A percentile compares a stretch with the other conserved stretches of the same genome.
Conservation (phyloP, 2,113 vertebrate species). For the Leptodactylus fuscus region DNA sequence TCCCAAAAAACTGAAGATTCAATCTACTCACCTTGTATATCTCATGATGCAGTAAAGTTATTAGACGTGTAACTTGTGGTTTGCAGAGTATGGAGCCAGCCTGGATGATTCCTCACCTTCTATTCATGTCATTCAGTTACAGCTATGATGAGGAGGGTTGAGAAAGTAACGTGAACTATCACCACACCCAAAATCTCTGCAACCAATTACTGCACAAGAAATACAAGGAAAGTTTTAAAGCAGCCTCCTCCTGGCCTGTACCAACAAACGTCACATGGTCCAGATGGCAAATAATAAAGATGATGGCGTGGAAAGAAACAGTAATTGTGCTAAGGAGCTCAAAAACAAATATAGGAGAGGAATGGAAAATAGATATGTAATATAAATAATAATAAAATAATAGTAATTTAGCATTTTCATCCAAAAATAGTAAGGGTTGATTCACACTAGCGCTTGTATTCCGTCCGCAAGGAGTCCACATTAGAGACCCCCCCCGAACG, state of each 20-base stretch:
- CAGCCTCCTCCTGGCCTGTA: not conserved
- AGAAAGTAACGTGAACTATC: not conserved
- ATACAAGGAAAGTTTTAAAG: not conserved
- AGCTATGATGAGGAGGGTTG: not conserved
- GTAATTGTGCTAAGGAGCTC: too few relatives aligned
- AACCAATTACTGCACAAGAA: not conserved
- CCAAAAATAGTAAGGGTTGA: too few relatives aligned
- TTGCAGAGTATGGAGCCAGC: too few relatives aligned
- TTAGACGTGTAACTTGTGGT: too few relatives aligned
- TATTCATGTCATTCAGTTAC: not conserved
- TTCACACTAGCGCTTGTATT: too few relatives aligned
- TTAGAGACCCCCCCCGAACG: too few relatives aligned
- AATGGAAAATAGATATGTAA: not conserved
- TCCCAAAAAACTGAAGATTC: not conserved
- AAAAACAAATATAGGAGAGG: not conserved
- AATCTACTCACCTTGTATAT: slow-evolving; percentile 13
- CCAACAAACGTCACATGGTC: not conserved
- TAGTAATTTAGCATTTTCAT: too few relatives aligned
- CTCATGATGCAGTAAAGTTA: too few relatives aligned
- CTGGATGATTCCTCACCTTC: not conserved
- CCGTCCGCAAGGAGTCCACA: too few relatives aligned
- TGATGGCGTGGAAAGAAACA: not conserved
- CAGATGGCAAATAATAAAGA: not conserved
- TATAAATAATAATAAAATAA: not conserved
- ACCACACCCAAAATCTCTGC: slow-evolving; percentile 10